phyloP scores from a whole-genome alignment of 2,113 vertebrate species.

The Xenopus laevis region DNA sequence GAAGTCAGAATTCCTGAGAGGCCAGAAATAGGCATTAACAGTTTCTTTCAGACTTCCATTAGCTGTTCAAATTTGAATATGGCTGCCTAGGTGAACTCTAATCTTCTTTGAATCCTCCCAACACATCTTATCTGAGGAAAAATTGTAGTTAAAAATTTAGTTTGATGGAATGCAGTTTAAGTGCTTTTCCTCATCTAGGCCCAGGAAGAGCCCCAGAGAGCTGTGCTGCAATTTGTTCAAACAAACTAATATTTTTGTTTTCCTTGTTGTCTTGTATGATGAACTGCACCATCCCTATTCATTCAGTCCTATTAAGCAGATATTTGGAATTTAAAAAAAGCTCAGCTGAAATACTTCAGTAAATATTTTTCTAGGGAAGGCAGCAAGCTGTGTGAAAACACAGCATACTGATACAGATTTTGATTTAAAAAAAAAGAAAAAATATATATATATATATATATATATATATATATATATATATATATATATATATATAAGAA shows the following conservation, averaged over 20 bases:
- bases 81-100: slow-evolving; percentile 78
- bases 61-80: slow-evolving; percentile 81
- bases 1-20: slow-evolving; percentile 74
- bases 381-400: slow-evolving; percentile 6
- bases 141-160: slow-evolving; percentile 78
- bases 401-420: slow-evolving; percentile 50
- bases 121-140: slow-evolving; percentile 72
- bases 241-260: slow-evolving; percentile 81
- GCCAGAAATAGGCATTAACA: slow-evolving; percentile 74
- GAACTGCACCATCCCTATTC: slow-evolving; percentile 81
- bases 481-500: too few species aligned
- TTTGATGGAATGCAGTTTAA: slow-evolving; percentile 80
- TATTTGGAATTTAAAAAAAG: slow-evolving; percentile 58
- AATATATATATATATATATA: too few species aligned
- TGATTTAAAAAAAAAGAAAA: too few species aligned
- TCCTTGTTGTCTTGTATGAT: slow-evolving; percentile 78
- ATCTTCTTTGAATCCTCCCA: slow-evolving; percentile 79
- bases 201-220: slow-evolving; percentile 69
- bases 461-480: too few species aligned
- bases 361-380: slow-evolving; percentile 48
- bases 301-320: slow-evolving; percentile 70
- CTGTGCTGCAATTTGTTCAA: slow-evolving; percentile 75
- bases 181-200: slow-evolving; percentile 74
- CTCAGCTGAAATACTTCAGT: slow-evolving; percentile 66
- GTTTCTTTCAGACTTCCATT: slow-evolving; percentile 74